Conservation (phyloP, 2,797 vertebrate genomes). For the Rhincodon typus region DNA sequence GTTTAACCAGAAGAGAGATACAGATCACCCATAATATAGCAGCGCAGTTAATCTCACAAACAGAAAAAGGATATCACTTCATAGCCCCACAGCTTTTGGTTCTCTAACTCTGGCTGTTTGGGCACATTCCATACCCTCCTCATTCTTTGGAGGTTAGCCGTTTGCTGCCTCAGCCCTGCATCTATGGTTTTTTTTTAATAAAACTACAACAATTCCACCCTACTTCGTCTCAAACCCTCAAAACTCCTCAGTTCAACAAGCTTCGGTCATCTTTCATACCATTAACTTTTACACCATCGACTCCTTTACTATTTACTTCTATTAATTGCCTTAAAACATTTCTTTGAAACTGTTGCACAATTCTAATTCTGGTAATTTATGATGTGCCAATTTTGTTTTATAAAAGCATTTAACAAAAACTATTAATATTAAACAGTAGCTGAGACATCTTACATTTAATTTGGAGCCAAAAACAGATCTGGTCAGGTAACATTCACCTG, state of each 20-base stretch:
- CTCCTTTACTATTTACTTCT: not conserved
- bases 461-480: not conserved
- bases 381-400: not conserved
- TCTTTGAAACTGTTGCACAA: not conserved
- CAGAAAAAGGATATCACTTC: not conserved
- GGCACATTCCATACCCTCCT: not conserved
- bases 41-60: not conserved
- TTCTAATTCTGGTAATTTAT: not conserved
- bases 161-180: not conserved
- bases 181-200: too few species aligned
- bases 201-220: not conserved
- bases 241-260: not conserved
- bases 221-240: not conserved
- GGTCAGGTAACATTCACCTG: not conserved
- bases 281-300: not conserved
- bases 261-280: not conserved
- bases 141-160: not conserved
- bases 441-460: not conserved
- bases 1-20: not conserved
- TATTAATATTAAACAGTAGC: not conserved
- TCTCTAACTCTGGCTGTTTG: not conserved
- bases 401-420: not conserved
- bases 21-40: not conserved
- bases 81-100: not conserved
- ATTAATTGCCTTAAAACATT: not conserved